Conservation (phyloP, 2,113 vertebrate species). For the Sinosuthora webbiana region DNA sequence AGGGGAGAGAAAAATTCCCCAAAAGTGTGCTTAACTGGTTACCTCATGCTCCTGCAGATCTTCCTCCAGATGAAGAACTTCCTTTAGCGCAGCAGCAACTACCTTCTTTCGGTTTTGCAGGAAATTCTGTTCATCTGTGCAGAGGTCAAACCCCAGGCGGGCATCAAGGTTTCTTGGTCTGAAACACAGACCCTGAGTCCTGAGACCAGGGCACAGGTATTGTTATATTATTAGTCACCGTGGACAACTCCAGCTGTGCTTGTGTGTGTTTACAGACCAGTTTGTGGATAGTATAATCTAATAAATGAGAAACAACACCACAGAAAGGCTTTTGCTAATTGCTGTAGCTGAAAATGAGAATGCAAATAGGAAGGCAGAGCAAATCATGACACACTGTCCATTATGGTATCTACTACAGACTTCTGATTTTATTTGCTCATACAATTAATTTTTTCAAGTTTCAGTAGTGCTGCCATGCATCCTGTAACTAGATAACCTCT, state of each 20-base stretch:
- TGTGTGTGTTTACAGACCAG: neutral
- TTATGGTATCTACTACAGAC: neutral
- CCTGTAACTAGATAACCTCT: neutral
- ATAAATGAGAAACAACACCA: neutral
- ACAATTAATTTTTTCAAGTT: neutral
- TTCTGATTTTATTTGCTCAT: neutral
- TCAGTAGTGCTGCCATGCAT: neutral
- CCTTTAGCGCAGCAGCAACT: conserved; percentile 72
- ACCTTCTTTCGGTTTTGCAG: conserved; percentile 76
- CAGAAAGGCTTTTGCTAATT: neutral
- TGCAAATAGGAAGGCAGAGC: neutral
- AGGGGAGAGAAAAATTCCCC: neutral
- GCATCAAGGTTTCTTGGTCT: conserved; percentile 62
- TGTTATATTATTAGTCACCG: accelerated
- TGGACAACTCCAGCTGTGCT: neutral
- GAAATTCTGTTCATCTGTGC: conserved; percentile 76
- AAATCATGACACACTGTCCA: neutral
- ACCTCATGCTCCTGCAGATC: conserved; percentile 75
- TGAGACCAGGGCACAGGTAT: conserved; percentile 16
- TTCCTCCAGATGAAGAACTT: conserved; percentile 74
- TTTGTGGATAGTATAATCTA: neutral
- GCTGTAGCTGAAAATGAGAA: neutral
- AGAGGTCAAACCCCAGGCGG: conserved; percentile 79
- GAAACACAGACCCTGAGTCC: conserved; percentile 64
- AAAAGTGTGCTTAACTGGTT: neutral